phyloP scores from a whole-genome alignment of 2,888 invertebrate species.

The Elegia similella region DNA sequence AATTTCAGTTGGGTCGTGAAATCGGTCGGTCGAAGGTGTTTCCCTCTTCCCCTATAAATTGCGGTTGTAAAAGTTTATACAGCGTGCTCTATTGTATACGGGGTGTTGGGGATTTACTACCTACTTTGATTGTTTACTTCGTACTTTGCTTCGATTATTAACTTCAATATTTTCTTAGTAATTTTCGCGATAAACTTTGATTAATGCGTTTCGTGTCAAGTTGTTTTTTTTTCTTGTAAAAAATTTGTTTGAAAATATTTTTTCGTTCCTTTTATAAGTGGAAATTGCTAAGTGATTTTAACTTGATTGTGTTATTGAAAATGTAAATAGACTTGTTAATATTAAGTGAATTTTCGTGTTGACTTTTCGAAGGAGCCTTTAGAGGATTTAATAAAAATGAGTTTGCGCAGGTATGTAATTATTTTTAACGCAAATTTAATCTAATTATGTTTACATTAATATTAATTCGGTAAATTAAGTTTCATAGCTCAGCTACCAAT shows the following conservation, averaged over 20 bases:
- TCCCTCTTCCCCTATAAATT: constrained; percentile 20
- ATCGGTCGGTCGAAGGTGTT: constrained; percentile 43
- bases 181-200: not conserved
- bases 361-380: not conserved
- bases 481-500: no score
- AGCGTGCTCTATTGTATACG: constrained; percentile 9
- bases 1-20: constrained; percentile 45
- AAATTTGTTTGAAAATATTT: not conserved
- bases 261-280: not conserved
- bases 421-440: not conserved
- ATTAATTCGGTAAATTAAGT: no score
- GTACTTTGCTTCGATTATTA: not conserved
- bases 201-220: not conserved
- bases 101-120: not conserved
- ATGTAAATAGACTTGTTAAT: not conserved
- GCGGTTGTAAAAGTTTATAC: constrained; percentile 13
- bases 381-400: not conserved
- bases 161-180: no score
- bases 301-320: not conserved
- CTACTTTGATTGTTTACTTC: not conserved
- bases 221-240: not conserved
- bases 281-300: not conserved
- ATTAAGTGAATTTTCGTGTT: not conserved
- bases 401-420: constrained; percentile 6
- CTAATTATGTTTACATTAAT: no score